A percentile compares a stretch with the other conserved stretches of the same genome.
Conservation (phyloP, 1,140 invertebrate species). For the Riptortus pedestris region DNA sequence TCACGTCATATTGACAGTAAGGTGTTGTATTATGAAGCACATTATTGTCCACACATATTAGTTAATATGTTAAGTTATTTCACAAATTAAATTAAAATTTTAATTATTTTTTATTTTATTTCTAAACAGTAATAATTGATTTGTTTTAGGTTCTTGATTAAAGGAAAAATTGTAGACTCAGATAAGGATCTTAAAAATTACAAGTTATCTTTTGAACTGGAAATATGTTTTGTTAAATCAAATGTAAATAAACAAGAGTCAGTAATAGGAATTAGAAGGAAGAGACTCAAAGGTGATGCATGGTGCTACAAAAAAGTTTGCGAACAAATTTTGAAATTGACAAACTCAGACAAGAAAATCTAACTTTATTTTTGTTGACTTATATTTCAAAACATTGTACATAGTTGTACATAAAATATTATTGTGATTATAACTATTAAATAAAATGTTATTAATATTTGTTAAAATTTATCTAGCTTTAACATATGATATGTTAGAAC, state of each 20-base stretch:
- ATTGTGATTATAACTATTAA: too few relatives aligned
- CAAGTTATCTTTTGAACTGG: constrained; percentile 61
- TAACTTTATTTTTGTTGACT: too few relatives aligned
- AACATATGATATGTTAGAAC: too few relatives aligned
- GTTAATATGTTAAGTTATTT: too few relatives aligned
- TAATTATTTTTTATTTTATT: constrained; percentile 9
- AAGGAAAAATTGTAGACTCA: constrained; percentile 44
- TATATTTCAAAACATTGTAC: too few relatives aligned
- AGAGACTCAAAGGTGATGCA: constrained; percentile 67
- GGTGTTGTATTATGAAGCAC: too few relatives aligned
- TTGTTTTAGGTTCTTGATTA: constrained; percentile 48
- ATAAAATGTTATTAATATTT: too few relatives aligned
- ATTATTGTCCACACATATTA: too few relatives aligned
- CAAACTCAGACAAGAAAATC: constrained; percentile 17
- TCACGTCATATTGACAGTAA: too few relatives aligned
- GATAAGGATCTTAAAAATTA: constrained; percentile 30
- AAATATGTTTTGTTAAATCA: constrained; percentile 56
- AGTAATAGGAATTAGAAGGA: constrained; percentile 60
- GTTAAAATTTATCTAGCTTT: too few relatives aligned
- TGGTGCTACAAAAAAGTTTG: constrained; percentile 81
- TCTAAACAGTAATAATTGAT: not conserved
- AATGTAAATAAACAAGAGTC: constrained; percentile 28
- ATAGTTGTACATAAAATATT: too few relatives aligned
- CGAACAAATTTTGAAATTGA: constrained; percentile 56
- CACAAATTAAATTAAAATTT: too few relatives aligned